These are phyloP conservation scores for Mobula birostris DNA, from an alignment of 2,113 vertebrate species.

Conservation along the genomic window DNA sequence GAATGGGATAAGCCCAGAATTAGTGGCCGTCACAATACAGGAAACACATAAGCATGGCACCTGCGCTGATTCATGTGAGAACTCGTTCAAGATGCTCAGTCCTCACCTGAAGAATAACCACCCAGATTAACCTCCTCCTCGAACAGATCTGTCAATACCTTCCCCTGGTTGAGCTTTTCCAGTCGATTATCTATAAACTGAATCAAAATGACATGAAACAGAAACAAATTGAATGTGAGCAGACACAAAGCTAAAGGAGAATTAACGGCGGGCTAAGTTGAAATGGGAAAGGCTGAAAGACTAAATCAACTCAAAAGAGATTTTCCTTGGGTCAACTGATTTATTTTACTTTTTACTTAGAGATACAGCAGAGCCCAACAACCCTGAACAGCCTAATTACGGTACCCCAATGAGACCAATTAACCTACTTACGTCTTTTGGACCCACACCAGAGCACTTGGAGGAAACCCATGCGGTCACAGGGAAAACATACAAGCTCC, in stretches of 20 bases:
- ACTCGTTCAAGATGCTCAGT: not conserved
- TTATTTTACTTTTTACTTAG: no score
- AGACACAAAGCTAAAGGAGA: not conserved
- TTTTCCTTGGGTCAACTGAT: not conserved
- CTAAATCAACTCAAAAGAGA: no score
- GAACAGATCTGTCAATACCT: slow-evolving; percentile 70
- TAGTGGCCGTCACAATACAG: not conserved
- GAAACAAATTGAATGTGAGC: not conserved
- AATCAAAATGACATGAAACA: slow-evolving; percentile 5
- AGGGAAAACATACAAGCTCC: no score
- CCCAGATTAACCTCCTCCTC: slow-evolving; percentile 69
- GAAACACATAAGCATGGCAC: not conserved
- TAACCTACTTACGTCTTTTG: no score
- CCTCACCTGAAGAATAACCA: slow-evolving; percentile 57
- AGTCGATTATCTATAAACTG: slow-evolving; percentile 77
- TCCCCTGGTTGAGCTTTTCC: slow-evolving; percentile 67
- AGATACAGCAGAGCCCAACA: no score
- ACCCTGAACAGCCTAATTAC: no score
- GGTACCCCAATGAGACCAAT: no score
- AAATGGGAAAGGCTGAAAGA: not conserved
- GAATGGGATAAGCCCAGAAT: not conserved
- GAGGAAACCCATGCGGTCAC: no score
- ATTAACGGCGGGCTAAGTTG: not conserved
- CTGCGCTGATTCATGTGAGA: not conserved
- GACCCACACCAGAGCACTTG: no score